Conservation (phyloP, 2,888 invertebrate species). For the Pristionchus mayeri region DNA sequence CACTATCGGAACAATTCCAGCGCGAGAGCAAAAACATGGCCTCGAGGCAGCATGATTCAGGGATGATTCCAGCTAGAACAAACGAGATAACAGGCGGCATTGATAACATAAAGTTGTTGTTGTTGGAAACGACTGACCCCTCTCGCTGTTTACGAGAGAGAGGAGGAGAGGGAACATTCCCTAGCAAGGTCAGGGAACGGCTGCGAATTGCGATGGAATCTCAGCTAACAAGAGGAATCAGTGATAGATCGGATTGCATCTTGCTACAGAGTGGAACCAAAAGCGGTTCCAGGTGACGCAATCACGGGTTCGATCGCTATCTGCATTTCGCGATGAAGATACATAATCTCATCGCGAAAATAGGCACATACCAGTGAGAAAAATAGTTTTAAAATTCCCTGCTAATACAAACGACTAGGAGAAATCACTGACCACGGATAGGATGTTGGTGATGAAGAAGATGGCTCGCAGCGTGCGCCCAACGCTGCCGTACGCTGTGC, state of each 20-base stretch:
- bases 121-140: neutral
- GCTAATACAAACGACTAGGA: neutral
- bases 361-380: too few relatives aligned
- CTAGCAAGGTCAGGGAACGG: neutral
- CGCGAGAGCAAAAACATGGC: neutral
- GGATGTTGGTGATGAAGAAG: constrained; percentile 59
- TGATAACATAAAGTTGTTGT: neutral
- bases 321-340: neutral
- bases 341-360: too few relatives aligned
- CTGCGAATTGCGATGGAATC: neutral
- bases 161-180: neutral
- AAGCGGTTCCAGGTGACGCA: neutral
- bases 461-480: constrained; percentile 59
- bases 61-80: neutral
- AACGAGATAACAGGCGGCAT: neutral
- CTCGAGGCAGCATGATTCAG: neutral
- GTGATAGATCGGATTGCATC: neutral
- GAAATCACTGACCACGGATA: constrained; percentile 62
- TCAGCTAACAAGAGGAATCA: too few relatives aligned
- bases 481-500: constrained; percentile 68
- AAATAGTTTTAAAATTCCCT: too few relatives aligned
- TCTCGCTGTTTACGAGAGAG: neutral
- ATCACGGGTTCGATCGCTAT: neutral
- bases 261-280: constrained; percentile 11
- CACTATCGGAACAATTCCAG: neutral